phyloP scores from a whole-genome alignment of 1,140 invertebrate genomes.

The Lepidurus arcticus region DNA sequence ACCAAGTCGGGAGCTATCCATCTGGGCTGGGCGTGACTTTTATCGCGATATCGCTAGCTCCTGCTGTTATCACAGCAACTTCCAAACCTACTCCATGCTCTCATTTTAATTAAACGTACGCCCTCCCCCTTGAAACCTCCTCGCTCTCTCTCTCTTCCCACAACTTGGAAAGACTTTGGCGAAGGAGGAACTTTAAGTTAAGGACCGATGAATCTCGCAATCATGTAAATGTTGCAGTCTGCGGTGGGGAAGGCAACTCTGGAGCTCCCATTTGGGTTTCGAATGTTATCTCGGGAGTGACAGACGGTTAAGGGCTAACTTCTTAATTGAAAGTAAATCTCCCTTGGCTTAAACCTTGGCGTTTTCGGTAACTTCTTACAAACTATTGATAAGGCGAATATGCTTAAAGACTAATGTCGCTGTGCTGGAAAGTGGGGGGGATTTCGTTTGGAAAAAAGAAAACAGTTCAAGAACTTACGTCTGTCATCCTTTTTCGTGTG shows the following conservation, averaged over 20 bases:
- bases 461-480: no score
- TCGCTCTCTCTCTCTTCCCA: background rate
- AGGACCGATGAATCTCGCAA: conserved; percentile 13
- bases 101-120: conserved; percentile 20
- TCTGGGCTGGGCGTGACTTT: conserved; percentile 17
- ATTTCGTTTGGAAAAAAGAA: no score
- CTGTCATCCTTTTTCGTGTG: no score
- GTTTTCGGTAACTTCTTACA: background rate
- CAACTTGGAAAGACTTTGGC: conserved; percentile 1
- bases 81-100: conserved; percentile 18
- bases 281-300: conserved; percentile 13
- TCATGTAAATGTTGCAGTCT: conserved; percentile 11
- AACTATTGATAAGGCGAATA: background rate
- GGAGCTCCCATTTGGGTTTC: background rate
- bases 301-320: background rate
- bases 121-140: background rate
- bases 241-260: background rate
- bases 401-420: background rate
- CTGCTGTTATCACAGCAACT: conserved; percentile 2
- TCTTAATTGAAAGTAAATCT: conserved; percentile 9
- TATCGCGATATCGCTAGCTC: conserved; percentile 7
- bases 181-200: conserved; percentile 8
- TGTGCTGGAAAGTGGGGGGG: background rate
- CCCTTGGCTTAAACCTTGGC: background rate
- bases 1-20: background rate